Conservation (phyloP, 1,140 invertebrate genomes). For the Sarcophaga bullata region DNA sequence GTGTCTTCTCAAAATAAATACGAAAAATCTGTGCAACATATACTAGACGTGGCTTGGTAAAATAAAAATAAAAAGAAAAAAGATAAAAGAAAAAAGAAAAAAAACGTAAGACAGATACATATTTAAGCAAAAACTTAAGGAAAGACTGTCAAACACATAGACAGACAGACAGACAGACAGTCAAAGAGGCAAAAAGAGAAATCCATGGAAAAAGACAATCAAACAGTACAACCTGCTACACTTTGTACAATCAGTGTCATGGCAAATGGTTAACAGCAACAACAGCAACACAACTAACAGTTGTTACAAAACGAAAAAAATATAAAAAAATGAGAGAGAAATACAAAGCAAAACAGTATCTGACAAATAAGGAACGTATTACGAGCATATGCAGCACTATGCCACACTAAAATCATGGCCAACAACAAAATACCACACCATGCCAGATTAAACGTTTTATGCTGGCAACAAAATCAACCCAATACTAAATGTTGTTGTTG, state of each 20-base stretch:
- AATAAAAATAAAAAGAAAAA: background rate
- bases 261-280: slow-evolving; percentile 39
- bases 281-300: slow-evolving; percentile 22
- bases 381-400: background rate
- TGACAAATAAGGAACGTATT: slow-evolving; percentile 12
- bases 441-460: background rate
- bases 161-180: slow-evolving; percentile 6
- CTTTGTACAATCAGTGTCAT: slow-evolving; percentile 40
- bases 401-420: background rate
- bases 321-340: background rate
- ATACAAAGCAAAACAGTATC: slow-evolving; percentile 6
- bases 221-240: slow-evolving; percentile 37
- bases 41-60: slow-evolving; percentile 25
- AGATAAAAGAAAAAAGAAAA: background rate
- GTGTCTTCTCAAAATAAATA: background rate
- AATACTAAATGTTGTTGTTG: background rate
- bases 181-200: slow-evolving; percentile 13
- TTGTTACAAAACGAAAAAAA: slow-evolving; percentile 8
- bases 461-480: background rate
- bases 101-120: background rate
- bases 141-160: slow-evolving; percentile 18
- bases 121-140: slow-evolving; percentile 14
- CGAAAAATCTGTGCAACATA: background rate
- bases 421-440: background rate
- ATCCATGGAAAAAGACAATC: background rate